Evolutionary conservation across 1,140 invertebrate genomes (phyloP), one percentile per base, ranked within the genome.

Genomic region (Apolygus lucorum): DNA sequence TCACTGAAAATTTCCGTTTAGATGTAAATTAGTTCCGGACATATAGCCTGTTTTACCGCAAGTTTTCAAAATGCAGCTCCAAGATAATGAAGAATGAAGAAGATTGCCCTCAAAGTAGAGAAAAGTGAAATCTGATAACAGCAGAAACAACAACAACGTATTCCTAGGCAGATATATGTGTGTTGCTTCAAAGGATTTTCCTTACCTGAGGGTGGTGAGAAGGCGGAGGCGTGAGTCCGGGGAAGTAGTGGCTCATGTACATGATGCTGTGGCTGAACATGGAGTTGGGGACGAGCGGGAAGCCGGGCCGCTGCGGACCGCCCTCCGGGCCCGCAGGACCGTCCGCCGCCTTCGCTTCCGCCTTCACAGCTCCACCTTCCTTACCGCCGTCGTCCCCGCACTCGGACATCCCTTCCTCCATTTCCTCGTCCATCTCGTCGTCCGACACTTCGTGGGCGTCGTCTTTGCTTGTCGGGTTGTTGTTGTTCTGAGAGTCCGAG

Each of bases 191-290:
- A n/a, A n/a, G n/a, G n/a, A n/a, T n/a, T n/a, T n/a, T n/a, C n/a
- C 34, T 42, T 42, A 66, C 64, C 28, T 52, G 63, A 21, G 28
- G 70, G 72, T 74, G 73, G 65, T 85, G 78, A 74, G 80, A 76
- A 71, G 86, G 84, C 75, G 89, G 78, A 1, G 63, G 63, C 1
- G 42, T 77, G 77, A 87, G 75, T 11, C 83, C 83, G 59, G 85
- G 87, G 76, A 90, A 88, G 77, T 92, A 93, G 75, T 91, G 90
- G 73, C 89, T 91, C 91, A 94, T 93, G 77, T 93, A 93, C 89
- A 93, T 92, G 74, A 93, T 91, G 70, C 88, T 88, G 75, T 92
- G 91, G 52, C 85, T 84, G 78, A 93, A 92, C 11, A 76, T 75
- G 0, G 88, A 87, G 76, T 90, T 91, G 42, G 89, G 89, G 0